phyloP scores from a whole-genome alignment of 1,140 invertebrate species.

The Drosophila mayri region DNA sequence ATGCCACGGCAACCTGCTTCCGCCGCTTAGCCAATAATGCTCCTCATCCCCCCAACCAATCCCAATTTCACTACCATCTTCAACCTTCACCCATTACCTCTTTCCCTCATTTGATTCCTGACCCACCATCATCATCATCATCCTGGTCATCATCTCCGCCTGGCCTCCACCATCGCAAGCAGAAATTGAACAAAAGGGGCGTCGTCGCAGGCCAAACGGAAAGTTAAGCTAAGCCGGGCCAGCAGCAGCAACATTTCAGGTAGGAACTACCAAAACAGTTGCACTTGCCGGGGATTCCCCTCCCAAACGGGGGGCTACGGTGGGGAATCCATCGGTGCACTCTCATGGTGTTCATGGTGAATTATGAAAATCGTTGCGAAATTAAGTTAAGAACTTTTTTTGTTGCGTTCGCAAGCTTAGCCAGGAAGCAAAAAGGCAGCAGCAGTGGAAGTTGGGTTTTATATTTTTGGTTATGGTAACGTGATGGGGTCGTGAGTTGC shows the following conservation, averaged over 20 bases:
- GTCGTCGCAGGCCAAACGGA: constrained; percentile 47
- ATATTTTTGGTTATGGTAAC: constrained; percentile 14
- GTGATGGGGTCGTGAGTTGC: constrained; percentile 24
- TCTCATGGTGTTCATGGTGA: constrained; percentile 76
- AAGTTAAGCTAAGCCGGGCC: constrained; percentile 33
- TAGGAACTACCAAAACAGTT: constrained; percentile 77
- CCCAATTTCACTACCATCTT: neutral
- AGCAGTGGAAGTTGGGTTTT: constrained; percentile 20
- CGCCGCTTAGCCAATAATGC: constrained; percentile 58
- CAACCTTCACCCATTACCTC: constrained; percentile 38
- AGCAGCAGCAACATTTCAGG: constrained; percentile 24
- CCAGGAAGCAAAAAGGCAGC: constrained; percentile 48
- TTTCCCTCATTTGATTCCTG: constrained; percentile 23
- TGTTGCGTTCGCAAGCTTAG: constrained; percentile 20
- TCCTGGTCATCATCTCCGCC: constrained; percentile 25
- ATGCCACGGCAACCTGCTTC: constrained; percentile 52
- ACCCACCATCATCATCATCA: constrained; percentile 22
- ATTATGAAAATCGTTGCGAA: constrained; percentile 85
- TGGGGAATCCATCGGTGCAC: constrained; percentile 49
- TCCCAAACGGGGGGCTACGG: neutral
- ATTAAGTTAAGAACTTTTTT: constrained; percentile 78
- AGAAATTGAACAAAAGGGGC: constrained; percentile 76
- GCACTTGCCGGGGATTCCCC: constrained; percentile 49
- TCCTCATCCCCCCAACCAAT: neutral
- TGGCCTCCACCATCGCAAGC: constrained; percentile 28